Percentiles rank a stretch among this genome's conserved stretches.
These are phyloP conservation scores for Hypanus sabinus DNA, from an alignment of 2,113 vertebrate genomes.

Conservation along the genomic window DNA sequence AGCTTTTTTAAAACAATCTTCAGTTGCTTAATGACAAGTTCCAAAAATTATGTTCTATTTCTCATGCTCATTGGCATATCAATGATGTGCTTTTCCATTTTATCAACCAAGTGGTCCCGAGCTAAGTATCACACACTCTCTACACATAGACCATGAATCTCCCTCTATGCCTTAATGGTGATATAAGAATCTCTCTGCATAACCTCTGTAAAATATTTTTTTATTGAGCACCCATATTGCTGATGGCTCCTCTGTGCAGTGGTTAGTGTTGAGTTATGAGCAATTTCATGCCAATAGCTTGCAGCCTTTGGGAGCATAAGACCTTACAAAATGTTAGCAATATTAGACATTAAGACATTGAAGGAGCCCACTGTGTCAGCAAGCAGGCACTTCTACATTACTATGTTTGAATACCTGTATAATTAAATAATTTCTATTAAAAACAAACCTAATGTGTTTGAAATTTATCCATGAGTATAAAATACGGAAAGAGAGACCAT, in stretches of 20 bases:
- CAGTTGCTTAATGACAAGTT: background rate
- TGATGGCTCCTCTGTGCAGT: background rate
- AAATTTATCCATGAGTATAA: background rate
- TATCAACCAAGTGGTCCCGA: background rate
- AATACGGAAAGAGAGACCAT: too few relatives aligned
- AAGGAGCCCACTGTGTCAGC: background rate
- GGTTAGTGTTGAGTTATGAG: constrained; percentile 16
- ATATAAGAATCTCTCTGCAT: background rate
- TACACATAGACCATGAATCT: background rate
- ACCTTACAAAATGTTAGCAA: background rate
- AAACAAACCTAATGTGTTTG: background rate
- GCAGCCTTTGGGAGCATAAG: background rate
- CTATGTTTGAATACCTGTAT: background rate
- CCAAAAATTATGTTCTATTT: background rate
- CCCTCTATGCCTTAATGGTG: background rate
- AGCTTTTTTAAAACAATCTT: background rate
- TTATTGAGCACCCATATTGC: background rate
- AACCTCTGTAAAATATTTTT: background rate
- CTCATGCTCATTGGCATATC: background rate
- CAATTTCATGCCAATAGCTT: background rate
- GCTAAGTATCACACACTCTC: background rate
- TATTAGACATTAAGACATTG: background rate
- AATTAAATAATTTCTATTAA: background rate
- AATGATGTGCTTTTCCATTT: background rate
- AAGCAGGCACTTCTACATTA: background rate